Evolutionary conservation across 1,140 invertebrate species (phyloP).

Genomic region (Spodoptera litura): DNA sequence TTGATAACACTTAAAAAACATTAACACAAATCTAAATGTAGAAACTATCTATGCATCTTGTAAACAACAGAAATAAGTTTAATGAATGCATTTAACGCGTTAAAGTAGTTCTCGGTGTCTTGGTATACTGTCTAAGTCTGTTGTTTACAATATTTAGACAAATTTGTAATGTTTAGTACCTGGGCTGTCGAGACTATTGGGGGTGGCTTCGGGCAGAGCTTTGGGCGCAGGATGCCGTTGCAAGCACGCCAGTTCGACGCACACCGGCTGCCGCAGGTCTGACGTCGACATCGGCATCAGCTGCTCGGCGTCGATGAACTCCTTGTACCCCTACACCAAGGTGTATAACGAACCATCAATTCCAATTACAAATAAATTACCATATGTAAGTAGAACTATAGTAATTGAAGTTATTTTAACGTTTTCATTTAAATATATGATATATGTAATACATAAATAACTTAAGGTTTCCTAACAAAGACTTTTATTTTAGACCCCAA

Average conservation of each 20-base stretch:
- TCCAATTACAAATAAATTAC: not conserved
- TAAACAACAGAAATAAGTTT: constrained; percentile 14
- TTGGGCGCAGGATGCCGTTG: constrained; percentile 84
- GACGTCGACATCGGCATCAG: constrained; percentile 93
- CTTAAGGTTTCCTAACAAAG: not conserved
- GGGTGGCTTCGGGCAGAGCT: constrained; percentile 82
- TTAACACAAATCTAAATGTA: not conserved
- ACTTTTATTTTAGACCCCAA: not conserved
- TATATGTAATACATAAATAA: too few species aligned
- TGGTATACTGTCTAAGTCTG: not conserved
- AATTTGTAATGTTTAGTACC: constrained; percentile 61
- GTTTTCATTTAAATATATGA: too few species aligned
- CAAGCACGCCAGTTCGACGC: constrained; percentile 92
- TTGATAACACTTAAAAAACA: constrained; percentile 19
- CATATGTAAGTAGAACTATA: not conserved
- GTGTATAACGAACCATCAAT: not conserved
- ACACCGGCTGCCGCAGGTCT: constrained; percentile 92
- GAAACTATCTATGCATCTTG: not conserved
- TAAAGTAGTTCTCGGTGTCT: not conserved
- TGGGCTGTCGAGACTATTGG: constrained; percentile 85
- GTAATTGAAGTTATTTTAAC: too few species aligned
- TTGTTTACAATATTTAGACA: constrained; percentile 51
- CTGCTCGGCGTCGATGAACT: constrained; percentile 94
- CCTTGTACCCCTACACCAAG: constrained; percentile 92
- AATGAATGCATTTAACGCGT: not conserved